A percentile compares a stretch with the other conserved stretches of the same genome.
These are phyloP conservation scores for Acomys russatus DNA, from an alignment of 2,797 vertebrate species.

Conservation along the genomic window DNA sequence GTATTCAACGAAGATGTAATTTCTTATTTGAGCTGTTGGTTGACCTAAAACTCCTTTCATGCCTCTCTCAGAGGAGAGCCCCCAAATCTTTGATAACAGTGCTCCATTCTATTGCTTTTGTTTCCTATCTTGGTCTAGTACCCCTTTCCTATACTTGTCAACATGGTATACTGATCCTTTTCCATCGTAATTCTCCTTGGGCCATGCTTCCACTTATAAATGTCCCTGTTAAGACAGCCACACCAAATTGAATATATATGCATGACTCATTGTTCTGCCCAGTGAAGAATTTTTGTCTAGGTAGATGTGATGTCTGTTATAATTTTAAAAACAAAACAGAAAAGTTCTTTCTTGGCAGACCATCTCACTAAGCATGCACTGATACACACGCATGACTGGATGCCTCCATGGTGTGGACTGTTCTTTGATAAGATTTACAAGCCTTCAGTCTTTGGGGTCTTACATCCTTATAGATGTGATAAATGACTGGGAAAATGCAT, in stretches of 20 bases:
- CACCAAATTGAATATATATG: neutral
- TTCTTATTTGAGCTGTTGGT: neutral
- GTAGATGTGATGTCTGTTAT: neutral
- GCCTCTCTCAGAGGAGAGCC: neutral
- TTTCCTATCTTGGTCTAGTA: neutral
- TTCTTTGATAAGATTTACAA: neutral
- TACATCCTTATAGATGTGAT: neutral
- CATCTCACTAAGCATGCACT: neutral
- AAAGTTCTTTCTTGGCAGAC: neutral
- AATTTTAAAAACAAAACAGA: neutral
- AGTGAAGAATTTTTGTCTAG: neutral
- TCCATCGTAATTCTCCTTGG: neutral
- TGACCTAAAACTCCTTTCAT: neutral
- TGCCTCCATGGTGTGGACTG: neutral
- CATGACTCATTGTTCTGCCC: too few relatives aligned
- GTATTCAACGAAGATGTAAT: neutral
- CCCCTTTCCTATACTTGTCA: neutral
- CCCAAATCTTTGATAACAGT: neutral
- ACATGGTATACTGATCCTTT: neutral
- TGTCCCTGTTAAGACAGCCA: neutral
- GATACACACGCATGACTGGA: neutral
- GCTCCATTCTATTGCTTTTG: neutral
- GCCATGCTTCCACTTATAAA: neutral
- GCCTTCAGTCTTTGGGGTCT: neutral
- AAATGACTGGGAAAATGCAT: neutral